Base-by-base conservation (phyloP, 2,113 vertebrate species). In the Orycteropus afer region DNA sequence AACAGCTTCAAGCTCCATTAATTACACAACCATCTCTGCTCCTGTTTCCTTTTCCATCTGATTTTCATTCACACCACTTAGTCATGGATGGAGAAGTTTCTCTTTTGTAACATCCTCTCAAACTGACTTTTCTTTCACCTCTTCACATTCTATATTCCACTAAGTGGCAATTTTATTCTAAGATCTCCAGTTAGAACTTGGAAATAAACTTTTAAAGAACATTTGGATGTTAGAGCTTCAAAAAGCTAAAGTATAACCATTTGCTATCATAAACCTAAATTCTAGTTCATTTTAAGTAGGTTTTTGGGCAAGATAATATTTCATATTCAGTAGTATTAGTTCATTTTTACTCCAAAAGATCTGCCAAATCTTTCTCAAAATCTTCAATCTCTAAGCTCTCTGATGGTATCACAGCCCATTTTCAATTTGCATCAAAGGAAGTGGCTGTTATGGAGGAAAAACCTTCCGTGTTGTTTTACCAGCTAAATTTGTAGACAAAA, bases 351-450 rank as follows among this genome's bases (percentile, higher is more conserved):
- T 71, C n/a, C n/a, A n/a, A 40, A 71, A 71, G 20, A 79, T 20
- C 32, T 71, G 67, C 47, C 47, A 92, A 67, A 78, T 90, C 47
- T 86, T 94, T 84, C 74, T 87, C 69, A 65, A 92, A 92, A 65
- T n/a, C 27, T 77, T 69, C 45, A 37, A 81, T 95, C 34, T 59
- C 65, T 65, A 85, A 69, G 13, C 79, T 27, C 20, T 71, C 18
- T 89, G 37, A 42, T n/a, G 5, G 23, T 73, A 59, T n/a, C 9
- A 57, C 51, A 45, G 37, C 1, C 22, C 15, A 65, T 37, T 86
- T 90, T 90, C 40, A 90, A 67, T 15, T 81, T 67, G 1, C 27
- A 91, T 55, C 34, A 34, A 63, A 65, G 27, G 29, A 94, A 78
- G 15, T 37, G 13, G 9, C 47, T 71, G 32, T 80, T 74, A 57